phyloP scores from a whole-genome alignment of 1,140 invertebrate genomes.

The Manduca sexta region DNA sequence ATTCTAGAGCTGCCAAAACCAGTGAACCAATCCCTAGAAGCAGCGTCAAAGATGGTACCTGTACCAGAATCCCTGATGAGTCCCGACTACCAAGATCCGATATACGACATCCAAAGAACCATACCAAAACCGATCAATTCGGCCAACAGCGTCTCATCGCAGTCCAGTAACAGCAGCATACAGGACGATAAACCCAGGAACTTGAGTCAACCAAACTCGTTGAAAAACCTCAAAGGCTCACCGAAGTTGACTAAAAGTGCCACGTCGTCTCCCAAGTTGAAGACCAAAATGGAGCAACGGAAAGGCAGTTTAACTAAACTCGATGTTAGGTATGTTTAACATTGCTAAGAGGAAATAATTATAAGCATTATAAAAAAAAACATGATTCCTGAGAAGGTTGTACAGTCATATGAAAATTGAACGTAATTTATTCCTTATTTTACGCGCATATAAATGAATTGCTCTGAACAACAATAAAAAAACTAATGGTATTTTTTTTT shows the following conservation, averaged over 20 bases:
- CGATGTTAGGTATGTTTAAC: too few relatives aligned
- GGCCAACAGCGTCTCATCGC: slow-evolving; percentile 35
- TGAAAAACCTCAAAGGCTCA: slow-evolving; percentile 44
- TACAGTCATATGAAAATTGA: too few relatives aligned
- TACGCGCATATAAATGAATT: too few relatives aligned
- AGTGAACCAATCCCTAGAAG: slow-evolving; percentile 80
- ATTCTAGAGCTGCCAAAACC: slow-evolving; percentile 33
- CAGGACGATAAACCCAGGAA: slow-evolving; percentile 42
- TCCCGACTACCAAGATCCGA: slow-evolving; percentile 79
- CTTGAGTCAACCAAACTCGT: slow-evolving; percentile 11
- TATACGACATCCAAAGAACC: slow-evolving; percentile 57
- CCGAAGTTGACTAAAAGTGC: slow-evolving; percentile 70
- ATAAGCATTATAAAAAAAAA: too few relatives aligned
- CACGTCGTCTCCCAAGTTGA: slow-evolving; percentile 66
- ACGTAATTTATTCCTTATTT: too few relatives aligned
- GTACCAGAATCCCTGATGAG: slow-evolving; percentile 90
- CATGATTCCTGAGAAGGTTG: too few relatives aligned
- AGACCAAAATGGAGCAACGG: slow-evolving; percentile 57
- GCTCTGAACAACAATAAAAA: too few relatives aligned
- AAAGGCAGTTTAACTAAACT: slow-evolving; percentile 63
- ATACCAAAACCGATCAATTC: slow-evolving; percentile 41
- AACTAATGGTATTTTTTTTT: too few relatives aligned
- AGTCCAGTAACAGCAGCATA: slow-evolving; percentile 51
- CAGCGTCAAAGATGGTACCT: slow-evolving; percentile 87
- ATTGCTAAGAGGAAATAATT: too few relatives aligned